Conservation (phyloP, 2,797 vertebrate species). For the Catamblyrhynchus diadema region DNA sequence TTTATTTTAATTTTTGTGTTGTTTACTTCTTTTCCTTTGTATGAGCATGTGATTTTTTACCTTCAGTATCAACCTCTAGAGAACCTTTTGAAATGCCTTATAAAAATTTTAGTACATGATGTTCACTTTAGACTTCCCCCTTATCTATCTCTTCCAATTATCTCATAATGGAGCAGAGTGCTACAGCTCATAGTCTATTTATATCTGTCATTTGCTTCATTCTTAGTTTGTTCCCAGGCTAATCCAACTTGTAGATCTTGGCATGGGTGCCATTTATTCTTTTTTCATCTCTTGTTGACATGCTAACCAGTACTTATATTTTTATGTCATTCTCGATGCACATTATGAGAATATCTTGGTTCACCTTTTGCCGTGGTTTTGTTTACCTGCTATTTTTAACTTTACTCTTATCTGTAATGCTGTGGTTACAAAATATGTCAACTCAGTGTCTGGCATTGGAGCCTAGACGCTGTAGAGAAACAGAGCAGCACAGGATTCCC, state of each 20-base stretch:
- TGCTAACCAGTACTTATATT: neutral
- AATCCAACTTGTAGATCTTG: conserved; percentile 17
- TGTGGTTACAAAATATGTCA: neutral
- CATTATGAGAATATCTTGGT: neutral
- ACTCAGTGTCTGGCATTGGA: neutral
- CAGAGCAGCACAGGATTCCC: neutral
- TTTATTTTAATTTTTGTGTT: neutral
- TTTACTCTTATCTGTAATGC: neutral
- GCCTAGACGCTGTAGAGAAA: neutral
- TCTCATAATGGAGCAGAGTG: conserved; percentile 52
- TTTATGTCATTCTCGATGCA: neutral
- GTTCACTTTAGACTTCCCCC: conserved; percentile 51
- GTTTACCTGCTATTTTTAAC: conserved; percentile 1
- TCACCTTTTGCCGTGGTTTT: neutral
- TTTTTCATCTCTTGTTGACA: neutral
- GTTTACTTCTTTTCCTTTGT: conserved; percentile 33
- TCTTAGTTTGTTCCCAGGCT: conserved; percentile 24
- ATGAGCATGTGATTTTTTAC: conserved; percentile 8
- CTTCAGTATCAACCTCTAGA: conserved; percentile 22
- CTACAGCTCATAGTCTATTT: conserved; percentile 56
- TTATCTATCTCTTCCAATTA: conserved; percentile 60
- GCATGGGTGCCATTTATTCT: neutral
- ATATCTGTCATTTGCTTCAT: conserved; percentile 46
- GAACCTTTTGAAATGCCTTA: conserved; percentile 43
- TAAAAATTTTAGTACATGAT: conserved; percentile 53